These are phyloP conservation scores for Riparia riparia DNA, from an alignment of 2,113 vertebrate genomes.

Conservation along the genomic window DNA sequence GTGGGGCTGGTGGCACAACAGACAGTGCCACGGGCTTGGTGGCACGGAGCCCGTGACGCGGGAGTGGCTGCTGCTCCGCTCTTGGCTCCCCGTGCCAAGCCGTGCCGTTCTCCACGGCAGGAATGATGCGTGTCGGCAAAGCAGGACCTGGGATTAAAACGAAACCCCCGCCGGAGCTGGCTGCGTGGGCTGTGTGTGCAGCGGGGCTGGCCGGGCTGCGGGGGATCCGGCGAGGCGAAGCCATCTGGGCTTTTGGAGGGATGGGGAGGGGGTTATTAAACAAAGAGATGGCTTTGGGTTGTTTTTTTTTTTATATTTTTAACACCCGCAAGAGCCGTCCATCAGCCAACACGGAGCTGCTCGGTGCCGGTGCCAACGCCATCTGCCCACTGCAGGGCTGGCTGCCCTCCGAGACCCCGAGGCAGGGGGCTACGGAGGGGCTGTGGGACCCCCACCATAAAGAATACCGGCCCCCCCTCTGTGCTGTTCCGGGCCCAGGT, in stretches of 20 bases:
- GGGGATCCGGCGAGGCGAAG: not conserved
- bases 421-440: not conserved
- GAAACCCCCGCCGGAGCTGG: not conserved
- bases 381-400: constrained; percentile 38
- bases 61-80: not conserved
- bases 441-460: not conserved
- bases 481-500: not conserved
- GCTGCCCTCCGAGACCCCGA: not conserved
- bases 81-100: not conserved
- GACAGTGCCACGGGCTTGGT: not conserved
- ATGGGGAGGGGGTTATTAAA: constrained; percentile 1
- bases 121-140: not conserved
- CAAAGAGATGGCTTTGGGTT: not conserved
- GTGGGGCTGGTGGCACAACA: not conserved
- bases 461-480: rapidly evolving
- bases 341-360: not conserved
- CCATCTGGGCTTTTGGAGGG: constrained; percentile 32
- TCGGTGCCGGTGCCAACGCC: not conserved
- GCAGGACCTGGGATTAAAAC: not conserved
- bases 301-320: not conserved
- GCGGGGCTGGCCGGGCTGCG: not conserved
- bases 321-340: not conserved
- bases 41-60: not conserved
- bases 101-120: rapidly evolving
- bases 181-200: not conserved